Evolutionary conservation across 2,797 vertebrate species (phyloP), one percentile per base, ranked within the genome.

Genomic region (Kryptopterus vitreolus): DNA sequence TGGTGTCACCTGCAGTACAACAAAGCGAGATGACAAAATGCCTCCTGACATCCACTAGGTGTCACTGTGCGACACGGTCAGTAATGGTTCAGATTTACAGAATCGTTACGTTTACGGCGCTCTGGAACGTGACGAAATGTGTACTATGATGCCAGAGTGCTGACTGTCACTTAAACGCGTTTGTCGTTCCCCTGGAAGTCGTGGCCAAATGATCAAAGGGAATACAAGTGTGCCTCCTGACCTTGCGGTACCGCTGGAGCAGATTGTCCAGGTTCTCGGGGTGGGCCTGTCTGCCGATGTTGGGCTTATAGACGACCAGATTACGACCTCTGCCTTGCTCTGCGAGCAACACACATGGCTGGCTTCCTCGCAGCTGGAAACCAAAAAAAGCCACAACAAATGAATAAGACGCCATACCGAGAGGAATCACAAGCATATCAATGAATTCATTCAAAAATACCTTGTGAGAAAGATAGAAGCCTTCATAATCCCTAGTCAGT

Each of bases 381-480:
- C 59, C 61, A 20, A 84, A 74, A 63, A 53, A 83, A 16, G 79
- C 31, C 13, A 82, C 18, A 43, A 72, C 20, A n/a, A 57, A n/a
- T 4, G 33, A n/a, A 38, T 31, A 38, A n/a, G 53, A 13, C 22
- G 18, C 11, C 68, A 33, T n/a, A 4, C 26, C 20, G 63, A 66
- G 24, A 46, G 33, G 7, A 38, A 38, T 9, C 20, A 62, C 0
- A 62, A 50, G 1, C 16, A 5, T 43, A 53, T 55, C 13, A 52
- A 5, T 35, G 15, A 29, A 29, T 38, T 6, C 11, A 8, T 53
- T 76, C 4, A 1, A 10, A n/a, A 33, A 53, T 59, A 98, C 98
- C 95, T 96, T 97, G 69, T 93, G 90, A n/a, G 97, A 99, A 81
- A 99, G 90, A 83, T 98, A 99, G 91, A 99, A 99, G 16, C 98